Base-by-base conservation (phyloP, 2,888 invertebrate genomes). In the Panopea generosa region DNA sequence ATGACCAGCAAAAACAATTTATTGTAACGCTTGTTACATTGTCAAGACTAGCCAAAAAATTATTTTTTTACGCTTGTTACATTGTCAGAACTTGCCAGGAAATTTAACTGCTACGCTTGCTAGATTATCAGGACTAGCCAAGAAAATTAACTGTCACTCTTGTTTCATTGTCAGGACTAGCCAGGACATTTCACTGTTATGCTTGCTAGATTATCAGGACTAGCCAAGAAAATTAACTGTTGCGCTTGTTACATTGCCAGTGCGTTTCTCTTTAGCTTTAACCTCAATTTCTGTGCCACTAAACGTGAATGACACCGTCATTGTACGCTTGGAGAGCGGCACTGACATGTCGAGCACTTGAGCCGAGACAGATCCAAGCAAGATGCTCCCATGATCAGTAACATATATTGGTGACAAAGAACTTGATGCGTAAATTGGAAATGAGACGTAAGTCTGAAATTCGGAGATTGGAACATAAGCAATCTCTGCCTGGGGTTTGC, bases 231-330 rank as follows among this genome's bases (percentile, higher is more conserved):
- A 59, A 59, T 59, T 43, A 59, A 59, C 27, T 6, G 14, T n/a
- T 4, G 38, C 59, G n/a, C 20, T 43, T n/a, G 47, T 47, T 16
- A 22, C 38, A 11, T 59, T 40, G 1, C 27, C 27, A 26, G 59
- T 59, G 14, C 24, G n/a, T 24, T 45, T 43, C 22, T 59, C 59
- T n/a, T 7, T 6, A 7, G 59, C 59, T 16, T 59, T 43, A 2
- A 59, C 16, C 20, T n/a, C 40, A 40, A 59, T n/a, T 59, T 59
- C 59, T 26, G 59, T 59, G 4, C 59, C 59, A n/a, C 59, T 43
- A 24, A 59, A 59, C 6, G 43, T 26, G 6, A 59, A 22, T n/a
- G 38, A 43, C 22, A 59, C 45, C 3, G 43, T 14, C 6, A 59
- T 22, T 24, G 24, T 59, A 2, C 26, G 43, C 4, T 47, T 43